phyloP scores from a whole-genome alignment of 2,888 invertebrate species.

The Hylaea fasciaria region DNA sequence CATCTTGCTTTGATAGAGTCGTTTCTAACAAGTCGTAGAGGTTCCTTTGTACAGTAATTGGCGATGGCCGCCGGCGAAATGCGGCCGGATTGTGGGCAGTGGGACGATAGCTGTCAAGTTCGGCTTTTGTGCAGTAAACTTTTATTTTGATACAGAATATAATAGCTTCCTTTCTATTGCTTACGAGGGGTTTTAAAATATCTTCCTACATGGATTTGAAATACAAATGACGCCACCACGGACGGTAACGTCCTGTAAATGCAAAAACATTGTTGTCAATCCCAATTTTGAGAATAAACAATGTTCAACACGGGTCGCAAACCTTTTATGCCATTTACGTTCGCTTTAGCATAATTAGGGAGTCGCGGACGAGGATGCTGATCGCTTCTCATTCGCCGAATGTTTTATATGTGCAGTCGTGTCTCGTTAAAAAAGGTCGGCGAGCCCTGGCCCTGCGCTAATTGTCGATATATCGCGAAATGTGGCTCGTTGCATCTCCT shows the following conservation, averaged over 20 bases:
- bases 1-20: constrained; percentile 3
- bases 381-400: constrained; percentile 24
- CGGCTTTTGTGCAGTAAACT: too few relatives aligned
- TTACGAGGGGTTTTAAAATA: too few relatives aligned
- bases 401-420: constrained; percentile 23
- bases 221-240: neutral
- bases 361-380: constrained; percentile 5
- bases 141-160: too few relatives aligned
- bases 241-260: neutral
- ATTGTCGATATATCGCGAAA: constrained; percentile 29
- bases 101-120: too few relatives aligned
- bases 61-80: neutral
- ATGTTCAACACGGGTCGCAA: constrained; percentile 16
- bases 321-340: constrained; percentile 20
- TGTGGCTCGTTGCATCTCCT: constrained; percentile 32
- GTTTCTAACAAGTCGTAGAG: neutral
- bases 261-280: constrained; percentile 21
- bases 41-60: constrained; percentile 6
- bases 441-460: constrained; percentile 18
- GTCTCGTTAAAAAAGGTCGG: constrained; percentile 20
- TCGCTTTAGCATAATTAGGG: constrained; percentile 22
- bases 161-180: too few relatives aligned
- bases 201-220: neutral
- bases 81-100: too few relatives aligned
- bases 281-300: constrained; percentile 13